Evolutionary conservation across 1,140 invertebrate species (phyloP).

Genomic region (Ips nitidus): DNA sequence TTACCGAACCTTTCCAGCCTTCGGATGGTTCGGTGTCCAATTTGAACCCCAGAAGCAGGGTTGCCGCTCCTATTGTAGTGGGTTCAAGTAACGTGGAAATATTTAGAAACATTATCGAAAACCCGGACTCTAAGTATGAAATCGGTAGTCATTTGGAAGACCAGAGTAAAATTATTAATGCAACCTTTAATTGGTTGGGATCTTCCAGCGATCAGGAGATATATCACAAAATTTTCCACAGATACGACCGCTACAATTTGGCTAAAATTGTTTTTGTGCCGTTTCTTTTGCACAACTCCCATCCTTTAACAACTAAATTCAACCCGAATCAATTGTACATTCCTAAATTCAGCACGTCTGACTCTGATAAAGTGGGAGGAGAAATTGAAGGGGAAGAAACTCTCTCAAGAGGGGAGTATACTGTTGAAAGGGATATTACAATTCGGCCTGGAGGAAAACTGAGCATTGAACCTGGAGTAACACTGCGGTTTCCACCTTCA

Average conservation of each 20-base stretch:
- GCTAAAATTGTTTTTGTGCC: conserved; percentile 85
- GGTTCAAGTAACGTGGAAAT: conserved; percentile 89
- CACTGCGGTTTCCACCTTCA: conserved; percentile 81
- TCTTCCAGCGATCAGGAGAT: conserved; percentile 74
- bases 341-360: conserved; percentile 70
- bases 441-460: conserved; percentile 85
- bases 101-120: conserved; percentile 90
- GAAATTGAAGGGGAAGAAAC: conserved; percentile 86
- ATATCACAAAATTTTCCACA: conserved; percentile 80
- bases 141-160: conserved; percentile 93
- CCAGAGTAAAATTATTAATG: conserved; percentile 91
- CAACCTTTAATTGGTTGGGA: conserved; percentile 93
- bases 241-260: conserved; percentile 89
- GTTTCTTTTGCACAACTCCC: conserved; percentile 80
- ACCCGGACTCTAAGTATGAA: conserved; percentile 88
- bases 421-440: conserved; percentile 87
- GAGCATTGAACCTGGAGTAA: conserved; percentile 83
- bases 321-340: conserved; percentile 72
- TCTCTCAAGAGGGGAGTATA: conserved; percentile 76
- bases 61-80: conserved; percentile 86
- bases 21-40: conserved; percentile 62
- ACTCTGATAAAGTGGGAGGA: conserved; percentile 75
- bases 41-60: conserved; percentile 82
- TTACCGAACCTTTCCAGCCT: conserved; percentile 82
- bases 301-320: conserved; percentile 77